Percentiles rank a stretch among this genome's conserved stretches.
Conservation (phyloP, 2,888 invertebrate genomes). For the Nematopogon swammerdamellus region DNA sequence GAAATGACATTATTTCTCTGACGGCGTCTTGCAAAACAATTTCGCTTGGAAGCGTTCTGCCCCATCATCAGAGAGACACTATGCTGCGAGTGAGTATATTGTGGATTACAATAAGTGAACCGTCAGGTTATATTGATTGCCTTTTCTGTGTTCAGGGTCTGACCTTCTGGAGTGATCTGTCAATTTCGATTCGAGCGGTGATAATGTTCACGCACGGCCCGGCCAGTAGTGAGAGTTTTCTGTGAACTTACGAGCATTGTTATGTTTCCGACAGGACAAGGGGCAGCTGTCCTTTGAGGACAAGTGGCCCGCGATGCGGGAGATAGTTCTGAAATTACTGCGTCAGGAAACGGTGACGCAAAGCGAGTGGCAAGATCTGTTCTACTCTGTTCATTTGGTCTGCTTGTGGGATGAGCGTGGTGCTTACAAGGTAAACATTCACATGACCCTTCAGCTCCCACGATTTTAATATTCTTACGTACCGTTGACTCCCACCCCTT, state of each 20-base stretch:
- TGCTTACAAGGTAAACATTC: slow-evolving; percentile 66
- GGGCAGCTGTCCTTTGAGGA: slow-evolving; percentile 88
- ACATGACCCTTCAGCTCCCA: too few relatives aligned
- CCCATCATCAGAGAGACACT: not conserved
- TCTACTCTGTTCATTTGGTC: slow-evolving; percentile 93
- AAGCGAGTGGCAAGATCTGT: slow-evolving; percentile 96
- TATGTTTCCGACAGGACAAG: slow-evolving; percentile 60
- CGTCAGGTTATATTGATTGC: not conserved
- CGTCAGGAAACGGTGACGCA: slow-evolving; percentile 93
- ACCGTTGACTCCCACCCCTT: too few relatives aligned
- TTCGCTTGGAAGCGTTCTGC: too few relatives aligned
- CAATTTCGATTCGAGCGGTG: too few relatives aligned
- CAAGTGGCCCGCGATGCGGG: slow-evolving; percentile 95
- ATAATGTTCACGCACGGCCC: too few relatives aligned
- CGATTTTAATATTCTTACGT: too few relatives aligned
- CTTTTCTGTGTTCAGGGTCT: not conserved
- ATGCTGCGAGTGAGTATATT: not conserved
- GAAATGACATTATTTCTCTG: too few relatives aligned
- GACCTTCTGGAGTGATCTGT: not conserved
- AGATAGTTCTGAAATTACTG: slow-evolving; percentile 88
- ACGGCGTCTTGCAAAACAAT: too few relatives aligned
- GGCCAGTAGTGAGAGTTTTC: too few relatives aligned
- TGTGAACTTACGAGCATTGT: slow-evolving; percentile 30
- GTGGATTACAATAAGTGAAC: not conserved
- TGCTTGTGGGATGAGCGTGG: slow-evolving; percentile 98